These are phyloP conservation scores for Watsonalla cultraria DNA, from an alignment of 2,888 invertebrate species.

Conservation along the genomic window DNA sequence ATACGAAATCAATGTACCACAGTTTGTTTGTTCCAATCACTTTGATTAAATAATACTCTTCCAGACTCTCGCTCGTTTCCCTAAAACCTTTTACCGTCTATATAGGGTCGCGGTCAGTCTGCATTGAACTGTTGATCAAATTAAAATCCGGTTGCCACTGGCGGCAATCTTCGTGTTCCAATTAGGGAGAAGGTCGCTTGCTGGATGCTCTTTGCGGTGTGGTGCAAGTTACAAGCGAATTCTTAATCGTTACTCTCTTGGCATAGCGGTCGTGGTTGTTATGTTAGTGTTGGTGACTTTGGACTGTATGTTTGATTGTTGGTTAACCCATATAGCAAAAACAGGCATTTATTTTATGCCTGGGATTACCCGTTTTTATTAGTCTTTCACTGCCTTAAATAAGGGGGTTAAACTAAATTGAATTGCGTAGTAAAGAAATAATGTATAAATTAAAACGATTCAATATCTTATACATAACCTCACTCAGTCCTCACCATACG, in stretches of 20 bases:
- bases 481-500: not conserved
- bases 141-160: conserved; percentile 44
- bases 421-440: too few species aligned
- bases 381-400: not conserved
- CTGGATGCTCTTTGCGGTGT: conserved; percentile 42
- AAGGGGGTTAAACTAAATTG: too few species aligned
- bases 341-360: not conserved
- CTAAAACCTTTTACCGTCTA: not conserved
- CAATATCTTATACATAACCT: not conserved
- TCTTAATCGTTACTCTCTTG: too few species aligned
- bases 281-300: too few species aligned
- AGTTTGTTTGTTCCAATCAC: too few species aligned
- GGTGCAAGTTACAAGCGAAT: conserved; percentile 20
- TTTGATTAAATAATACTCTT: too few species aligned
- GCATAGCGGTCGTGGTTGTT: too few species aligned
- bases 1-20: too few species aligned
- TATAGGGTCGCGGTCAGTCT: conserved; percentile 12
- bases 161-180: conserved; percentile 43
- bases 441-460: not conserved
- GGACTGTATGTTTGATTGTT: conserved; percentile 5
- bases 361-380: not conserved
- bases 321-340: not conserved
- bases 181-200: conserved; percentile 50
- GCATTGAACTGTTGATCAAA: conserved; percentile 34
- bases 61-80: not conserved